phyloP scores from a whole-genome alignment of 2,113 vertebrate genomes.

The Carassius gibelio region DNA sequence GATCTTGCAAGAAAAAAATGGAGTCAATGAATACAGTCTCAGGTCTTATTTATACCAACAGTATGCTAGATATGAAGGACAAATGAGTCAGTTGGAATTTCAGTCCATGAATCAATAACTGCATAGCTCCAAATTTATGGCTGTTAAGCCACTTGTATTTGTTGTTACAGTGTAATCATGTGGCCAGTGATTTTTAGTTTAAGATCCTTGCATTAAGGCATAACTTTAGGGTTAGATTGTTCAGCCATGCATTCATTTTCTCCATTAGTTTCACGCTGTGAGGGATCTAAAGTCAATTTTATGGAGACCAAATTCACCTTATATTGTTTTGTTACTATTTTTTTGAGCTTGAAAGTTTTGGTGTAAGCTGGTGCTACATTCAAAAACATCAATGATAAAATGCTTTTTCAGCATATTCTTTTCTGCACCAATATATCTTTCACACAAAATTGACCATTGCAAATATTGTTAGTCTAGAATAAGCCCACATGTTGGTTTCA shows the following conservation, averaged over 20 bases:
- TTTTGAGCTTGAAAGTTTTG: neutral
- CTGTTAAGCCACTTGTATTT: neutral
- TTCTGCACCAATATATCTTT: neutral
- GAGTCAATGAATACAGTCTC: neutral
- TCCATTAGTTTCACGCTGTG: neutral
- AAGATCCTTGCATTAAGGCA: neutral
- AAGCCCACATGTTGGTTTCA: neutral
- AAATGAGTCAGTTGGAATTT: neutral
- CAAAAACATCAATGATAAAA: conserved; percentile 5
- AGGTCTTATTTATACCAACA: neutral
- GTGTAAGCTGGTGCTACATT: too few relatives aligned
- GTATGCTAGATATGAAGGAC: neutral
- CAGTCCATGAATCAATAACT: neutral
- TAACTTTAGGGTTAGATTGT: neutral
- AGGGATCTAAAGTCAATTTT: neutral
- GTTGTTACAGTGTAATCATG: neutral
- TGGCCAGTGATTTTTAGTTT: neutral
- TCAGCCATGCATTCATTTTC: neutral
- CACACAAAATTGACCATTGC: conserved; percentile 22
- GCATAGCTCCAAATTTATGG: neutral
- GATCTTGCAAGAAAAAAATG: neutral
- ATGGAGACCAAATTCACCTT: neutral
- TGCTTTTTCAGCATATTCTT: neutral
- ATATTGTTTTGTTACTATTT: conserved; percentile 11
- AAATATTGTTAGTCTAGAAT: conserved; percentile 15